Evolutionary conservation across 2,888 invertebrate species (phyloP).

Genomic region (Gnatocerus cornutus): DNA sequence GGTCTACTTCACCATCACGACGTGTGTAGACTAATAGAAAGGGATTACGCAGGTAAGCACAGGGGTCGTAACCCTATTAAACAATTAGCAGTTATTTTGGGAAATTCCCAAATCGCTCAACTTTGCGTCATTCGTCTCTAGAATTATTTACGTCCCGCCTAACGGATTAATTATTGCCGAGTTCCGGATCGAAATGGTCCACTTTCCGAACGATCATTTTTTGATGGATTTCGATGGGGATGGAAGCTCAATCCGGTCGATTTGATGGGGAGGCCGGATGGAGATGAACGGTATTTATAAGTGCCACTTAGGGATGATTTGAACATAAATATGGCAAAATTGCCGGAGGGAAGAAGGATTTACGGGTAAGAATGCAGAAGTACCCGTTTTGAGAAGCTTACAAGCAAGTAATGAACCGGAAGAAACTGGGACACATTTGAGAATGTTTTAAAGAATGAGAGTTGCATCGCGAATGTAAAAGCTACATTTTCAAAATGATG

Average conservation of each 20-base stretch:
- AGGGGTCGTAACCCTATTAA: constrained; percentile 46
- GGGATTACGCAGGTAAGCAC: constrained; percentile 45
- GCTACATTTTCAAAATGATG: too few relatives aligned
- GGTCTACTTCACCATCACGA: constrained; percentile 25
- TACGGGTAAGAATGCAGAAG: not conserved
- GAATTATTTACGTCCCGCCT: constrained; percentile 24
- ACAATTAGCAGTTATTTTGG: constrained; percentile 47
- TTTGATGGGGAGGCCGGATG: constrained; percentile 5
- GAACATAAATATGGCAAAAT: constrained; percentile 1
- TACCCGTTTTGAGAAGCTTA: not conserved
- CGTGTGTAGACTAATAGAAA: constrained; percentile 37
- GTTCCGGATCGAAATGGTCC: constrained; percentile 8
- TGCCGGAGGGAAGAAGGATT: constrained; percentile 1
- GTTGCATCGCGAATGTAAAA: too few relatives aligned
- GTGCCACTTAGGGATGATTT: constrained; percentile 7
- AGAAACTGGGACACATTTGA: not conserved
- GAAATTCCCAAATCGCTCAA: constrained; percentile 38
- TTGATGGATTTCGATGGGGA: constrained; percentile 13
- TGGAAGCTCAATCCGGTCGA: constrained; percentile 1
- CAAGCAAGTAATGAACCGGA: not conserved
- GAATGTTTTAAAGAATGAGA: not conserved
- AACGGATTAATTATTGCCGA: constrained; percentile 25
- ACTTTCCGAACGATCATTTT: constrained; percentile 19
- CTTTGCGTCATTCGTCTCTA: constrained; percentile 31
- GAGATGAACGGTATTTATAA: constrained; percentile 7